Conservation (phyloP, 2,797 vertebrate genomes). For the Amblyraja radiata region DNA sequence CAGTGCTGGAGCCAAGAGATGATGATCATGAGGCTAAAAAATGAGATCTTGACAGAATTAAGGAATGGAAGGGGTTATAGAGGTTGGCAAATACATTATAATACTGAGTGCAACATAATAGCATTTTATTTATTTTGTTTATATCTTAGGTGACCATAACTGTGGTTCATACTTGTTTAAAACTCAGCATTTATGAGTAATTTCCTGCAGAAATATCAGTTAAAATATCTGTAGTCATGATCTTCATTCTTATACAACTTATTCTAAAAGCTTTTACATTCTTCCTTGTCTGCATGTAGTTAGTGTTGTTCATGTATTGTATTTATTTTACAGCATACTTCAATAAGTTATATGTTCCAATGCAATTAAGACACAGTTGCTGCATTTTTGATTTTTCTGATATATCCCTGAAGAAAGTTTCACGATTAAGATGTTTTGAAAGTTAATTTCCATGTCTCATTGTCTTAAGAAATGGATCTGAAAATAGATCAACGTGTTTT, state of each 20-base stretch:
- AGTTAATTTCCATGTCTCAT: neutral
- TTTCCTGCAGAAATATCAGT: neutral
- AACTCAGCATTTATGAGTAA: neutral
- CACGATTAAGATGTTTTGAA: neutral
- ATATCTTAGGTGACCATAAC: neutral
- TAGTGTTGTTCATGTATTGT: neutral
- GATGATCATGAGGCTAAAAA: neutral
- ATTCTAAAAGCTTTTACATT: neutral
- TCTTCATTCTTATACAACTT: neutral
- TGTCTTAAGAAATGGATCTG: neutral
- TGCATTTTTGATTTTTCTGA: neutral
- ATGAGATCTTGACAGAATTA: neutral
- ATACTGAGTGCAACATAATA: neutral
- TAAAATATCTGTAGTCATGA: neutral
- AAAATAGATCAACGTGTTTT: neutral
- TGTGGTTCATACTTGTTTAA: neutral
- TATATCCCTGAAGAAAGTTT: neutral
- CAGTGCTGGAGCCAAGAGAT: neutral
- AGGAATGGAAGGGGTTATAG: neutral
- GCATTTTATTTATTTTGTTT: neutral
- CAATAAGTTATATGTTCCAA: neutral
- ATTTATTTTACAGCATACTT: neutral
- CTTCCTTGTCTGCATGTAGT: neutral
- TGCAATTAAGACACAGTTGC: neutral
- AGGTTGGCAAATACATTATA: neutral